A percentile compares a stretch with the other conserved stretches of the same genome.
phyloP scores from a whole-genome alignment of 2,797 vertebrate genomes.

The Siniperca scherzeri region DNA sequence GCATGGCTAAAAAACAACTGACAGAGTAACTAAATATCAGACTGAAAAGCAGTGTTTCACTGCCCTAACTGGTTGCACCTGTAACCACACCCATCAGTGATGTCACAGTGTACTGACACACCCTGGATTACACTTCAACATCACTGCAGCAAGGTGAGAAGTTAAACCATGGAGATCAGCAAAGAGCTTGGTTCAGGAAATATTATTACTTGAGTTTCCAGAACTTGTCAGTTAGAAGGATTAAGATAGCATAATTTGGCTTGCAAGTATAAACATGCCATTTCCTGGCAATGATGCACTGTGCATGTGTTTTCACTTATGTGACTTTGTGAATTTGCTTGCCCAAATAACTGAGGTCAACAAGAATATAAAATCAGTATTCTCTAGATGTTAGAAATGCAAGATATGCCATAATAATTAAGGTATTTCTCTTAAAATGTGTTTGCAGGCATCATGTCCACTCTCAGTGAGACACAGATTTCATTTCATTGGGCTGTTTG shows the following conservation, averaged over 20 bases:
- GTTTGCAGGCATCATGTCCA: constrained; percentile 27
- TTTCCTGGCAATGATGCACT: background rate
- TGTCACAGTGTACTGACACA: background rate
- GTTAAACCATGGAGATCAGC: background rate
- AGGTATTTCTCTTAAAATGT: constrained; percentile 7
- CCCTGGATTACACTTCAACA: too few species aligned
- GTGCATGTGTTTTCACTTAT: background rate
- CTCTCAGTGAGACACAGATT: constrained; percentile 33
- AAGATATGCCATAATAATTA: constrained; percentile 10
- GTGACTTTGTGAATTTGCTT: background rate
- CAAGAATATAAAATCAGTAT: constrained; percentile 30
- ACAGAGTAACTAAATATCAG: background rate
- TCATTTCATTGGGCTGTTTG: constrained; percentile 41
- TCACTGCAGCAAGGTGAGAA: background rate
- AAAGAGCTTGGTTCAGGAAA: constrained; percentile 1
- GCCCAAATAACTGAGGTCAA: constrained; percentile 10
- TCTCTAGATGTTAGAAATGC: constrained; percentile 6
- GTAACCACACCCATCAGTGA: background rate
- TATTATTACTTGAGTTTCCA: background rate
- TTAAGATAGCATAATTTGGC: background rate
- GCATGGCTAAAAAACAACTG: background rate
- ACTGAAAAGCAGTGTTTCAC: background rate
- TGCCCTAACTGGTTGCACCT: background rate
- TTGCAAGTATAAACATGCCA: background rate
- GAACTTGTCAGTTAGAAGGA: background rate